Percentiles rank a stretch among this genome's conserved stretches.
These are phyloP conservation scores for Hybognathus amarus DNA, from an alignment of 2,797 vertebrate genomes.

Conservation along the genomic window DNA sequence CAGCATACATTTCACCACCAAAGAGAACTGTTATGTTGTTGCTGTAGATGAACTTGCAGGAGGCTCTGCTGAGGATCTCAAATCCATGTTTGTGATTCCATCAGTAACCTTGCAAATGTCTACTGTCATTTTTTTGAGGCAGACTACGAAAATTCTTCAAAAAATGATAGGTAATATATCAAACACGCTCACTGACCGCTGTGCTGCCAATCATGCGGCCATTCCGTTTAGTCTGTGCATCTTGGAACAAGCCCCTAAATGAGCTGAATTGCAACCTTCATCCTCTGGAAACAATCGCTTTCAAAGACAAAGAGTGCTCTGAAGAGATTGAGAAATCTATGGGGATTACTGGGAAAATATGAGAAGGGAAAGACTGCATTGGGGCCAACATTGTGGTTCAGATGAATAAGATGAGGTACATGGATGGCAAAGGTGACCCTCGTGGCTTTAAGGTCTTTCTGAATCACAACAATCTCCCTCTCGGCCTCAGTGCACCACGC, in stretches of 20 bases:
- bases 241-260: not conserved
- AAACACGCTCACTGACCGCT: not conserved
- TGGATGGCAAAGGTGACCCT: constrained; percentile 34
- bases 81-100: too few relatives aligned
- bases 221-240: not conserved
- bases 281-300: not conserved
- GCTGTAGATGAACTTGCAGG: too few relatives aligned
- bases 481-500: not conserved
- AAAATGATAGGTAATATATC: not conserved
- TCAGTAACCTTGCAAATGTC: too few relatives aligned
- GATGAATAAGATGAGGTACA: constrained; percentile 15
- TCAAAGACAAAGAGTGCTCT: too few relatives aligned
- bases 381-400: constrained; percentile 15
- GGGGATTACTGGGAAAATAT: not conserved
- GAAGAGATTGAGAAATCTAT: not conserved
- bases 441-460: constrained; percentile 17
- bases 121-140: not conserved
- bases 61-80: too few relatives aligned
- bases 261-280: not conserved
- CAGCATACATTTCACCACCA: too few relatives aligned
- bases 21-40: too few relatives aligned
- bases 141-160: not conserved
- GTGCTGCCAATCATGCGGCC: not conserved
- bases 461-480: not conserved
- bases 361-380: constrained; percentile 7